Evolutionary conservation across 2,113 vertebrate genomes (phyloP).

Genomic region (Sialia sialis): DNA sequence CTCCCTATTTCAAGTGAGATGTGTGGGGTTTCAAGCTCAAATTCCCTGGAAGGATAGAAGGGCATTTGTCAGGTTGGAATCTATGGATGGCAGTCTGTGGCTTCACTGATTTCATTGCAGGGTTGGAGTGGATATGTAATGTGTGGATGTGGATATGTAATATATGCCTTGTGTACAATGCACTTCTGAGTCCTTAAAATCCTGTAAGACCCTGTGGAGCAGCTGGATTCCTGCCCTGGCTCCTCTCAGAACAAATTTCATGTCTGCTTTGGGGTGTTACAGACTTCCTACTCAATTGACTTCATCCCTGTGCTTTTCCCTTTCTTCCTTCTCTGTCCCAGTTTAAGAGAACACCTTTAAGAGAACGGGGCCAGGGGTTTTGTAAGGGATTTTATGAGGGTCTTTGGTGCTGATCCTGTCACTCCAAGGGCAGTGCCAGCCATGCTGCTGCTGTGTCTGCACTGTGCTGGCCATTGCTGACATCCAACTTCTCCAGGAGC

Average conservation of each 20-base stretch:
- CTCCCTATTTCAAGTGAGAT: not conserved
- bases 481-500: not conserved
- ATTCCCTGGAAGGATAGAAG: not conserved
- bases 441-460: not conserved
- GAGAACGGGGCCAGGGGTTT: not conserved
- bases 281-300: not conserved
- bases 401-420: rapidly evolving
- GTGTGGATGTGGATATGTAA: not conserved
- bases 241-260: not conserved
- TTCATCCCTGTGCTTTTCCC: not conserved
- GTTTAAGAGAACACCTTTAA: not conserved
- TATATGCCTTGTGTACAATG: not conserved
- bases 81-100: not conserved
- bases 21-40: not conserved
- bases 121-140: not conserved
- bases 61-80: not conserved
- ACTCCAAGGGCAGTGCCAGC: not conserved
- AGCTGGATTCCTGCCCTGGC: not conserved
- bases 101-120: not conserved
- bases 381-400: not conserved
- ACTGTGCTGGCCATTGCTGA: not conserved
- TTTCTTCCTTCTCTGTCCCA: not conserved
- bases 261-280: not conserved
- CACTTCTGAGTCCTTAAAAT: not conserved
- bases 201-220: not conserved